These are phyloP conservation scores for Sinodicranocentrus sp. DNA, from an alignment of 2,888 invertebrate genomes.

Conservation along the genomic window DNA sequence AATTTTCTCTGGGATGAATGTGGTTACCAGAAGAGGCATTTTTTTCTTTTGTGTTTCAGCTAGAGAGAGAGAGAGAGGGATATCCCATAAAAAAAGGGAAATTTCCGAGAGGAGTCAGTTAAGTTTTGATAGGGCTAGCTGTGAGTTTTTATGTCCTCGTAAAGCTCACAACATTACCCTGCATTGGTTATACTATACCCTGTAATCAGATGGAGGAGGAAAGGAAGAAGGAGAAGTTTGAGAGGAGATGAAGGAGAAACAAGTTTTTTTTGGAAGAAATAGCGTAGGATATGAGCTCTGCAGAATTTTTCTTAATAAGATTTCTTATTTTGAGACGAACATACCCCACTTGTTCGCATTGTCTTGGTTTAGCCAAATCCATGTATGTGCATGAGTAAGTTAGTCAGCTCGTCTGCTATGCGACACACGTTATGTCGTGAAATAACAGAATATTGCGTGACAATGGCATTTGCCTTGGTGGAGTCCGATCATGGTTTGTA, in stretches of 20 bases:
- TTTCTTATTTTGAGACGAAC: slow-evolving; percentile 13
- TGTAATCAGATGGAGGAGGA: background rate
- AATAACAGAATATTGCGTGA: slow-evolving; percentile 58
- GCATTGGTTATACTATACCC: background rate
- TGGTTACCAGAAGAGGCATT: background rate
- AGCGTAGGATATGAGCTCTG: slow-evolving; percentile 6
- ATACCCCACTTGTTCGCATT: slow-evolving; percentile 34
- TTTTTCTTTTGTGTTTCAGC: background rate
- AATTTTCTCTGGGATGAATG: background rate
- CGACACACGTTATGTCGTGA: slow-evolving; percentile 50
- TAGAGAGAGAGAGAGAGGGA: background rate
- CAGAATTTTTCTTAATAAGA: slow-evolving; percentile 35
- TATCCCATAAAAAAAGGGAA: slow-evolving; percentile 1
- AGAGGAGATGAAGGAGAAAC: background rate
- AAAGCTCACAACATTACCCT: slow-evolving; percentile 49
- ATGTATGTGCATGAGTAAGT: slow-evolving; percentile 7
- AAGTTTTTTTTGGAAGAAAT: background rate
- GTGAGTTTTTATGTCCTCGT: slow-evolving; percentile 54
- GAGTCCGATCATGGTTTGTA: background rate
- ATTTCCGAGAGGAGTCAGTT: slow-evolving; percentile 5
- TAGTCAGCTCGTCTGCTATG: slow-evolving; percentile 28
- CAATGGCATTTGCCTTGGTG: slow-evolving; percentile 57
- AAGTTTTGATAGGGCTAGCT: slow-evolving; percentile 25
- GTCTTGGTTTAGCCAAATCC: background rate
- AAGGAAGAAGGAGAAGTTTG: slow-evolving; percentile 14